Percentiles rank a stretch among this genome's conserved stretches.
phyloP scores from a whole-genome alignment of 2,797 vertebrate species.

The Notamacropus eugenii region DNA sequence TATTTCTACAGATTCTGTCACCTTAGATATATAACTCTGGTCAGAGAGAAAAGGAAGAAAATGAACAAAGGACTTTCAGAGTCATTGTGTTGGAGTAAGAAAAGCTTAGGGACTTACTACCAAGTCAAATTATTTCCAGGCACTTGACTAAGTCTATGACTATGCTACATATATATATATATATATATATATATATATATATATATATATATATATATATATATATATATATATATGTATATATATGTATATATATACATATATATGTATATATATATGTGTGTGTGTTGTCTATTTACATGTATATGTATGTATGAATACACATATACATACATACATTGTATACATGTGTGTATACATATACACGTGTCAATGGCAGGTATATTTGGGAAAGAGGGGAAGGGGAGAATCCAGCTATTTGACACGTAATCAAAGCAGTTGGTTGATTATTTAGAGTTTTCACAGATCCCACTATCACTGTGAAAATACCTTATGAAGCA shows the following conservation, averaged over 20 bases:
- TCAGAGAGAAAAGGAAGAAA: slow-evolving; percentile 44
- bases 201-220: too few species aligned
- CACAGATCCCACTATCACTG: background rate
- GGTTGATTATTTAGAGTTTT: slow-evolving; percentile 32
- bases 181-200: too few species aligned
- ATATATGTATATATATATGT: too few species aligned
- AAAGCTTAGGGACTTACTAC: background rate
- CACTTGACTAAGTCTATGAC: background rate
- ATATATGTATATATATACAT: too few species aligned
- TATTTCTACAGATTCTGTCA: slow-evolving; percentile 58
- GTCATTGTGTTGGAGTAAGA: background rate
- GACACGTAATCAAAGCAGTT: background rate
- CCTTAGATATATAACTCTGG: slow-evolving; percentile 57
- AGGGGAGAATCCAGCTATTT: slow-evolving; percentile 21
- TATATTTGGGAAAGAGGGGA: background rate
- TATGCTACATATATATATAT: background rate
- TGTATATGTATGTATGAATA: too few species aligned
- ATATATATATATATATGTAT: too few species aligned
- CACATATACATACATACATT: too few species aligned
- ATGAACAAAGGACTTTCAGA: slow-evolving; percentile 20
- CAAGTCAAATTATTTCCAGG: background rate
- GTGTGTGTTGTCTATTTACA: too few species aligned
- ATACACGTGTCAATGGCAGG: background rate
- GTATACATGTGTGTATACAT: background rate
- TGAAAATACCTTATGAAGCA: slow-evolving; percentile 22